Conservation (phyloP, 2,113 vertebrate species). For the Vombatus ursinus region DNA sequence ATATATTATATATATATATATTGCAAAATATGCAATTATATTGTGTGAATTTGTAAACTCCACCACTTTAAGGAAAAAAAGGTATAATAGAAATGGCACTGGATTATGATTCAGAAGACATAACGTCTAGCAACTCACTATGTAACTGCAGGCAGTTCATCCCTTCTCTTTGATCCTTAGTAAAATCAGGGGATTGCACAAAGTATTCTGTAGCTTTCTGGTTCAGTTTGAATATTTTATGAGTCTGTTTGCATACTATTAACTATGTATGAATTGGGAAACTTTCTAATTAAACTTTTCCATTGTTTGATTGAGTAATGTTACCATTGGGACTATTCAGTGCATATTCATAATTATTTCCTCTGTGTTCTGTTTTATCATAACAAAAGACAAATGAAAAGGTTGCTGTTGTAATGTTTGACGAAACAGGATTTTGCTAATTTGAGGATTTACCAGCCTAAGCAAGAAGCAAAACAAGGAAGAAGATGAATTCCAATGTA, state of each 20-base stretch:
- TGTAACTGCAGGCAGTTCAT: background rate
- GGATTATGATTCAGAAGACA: background rate
- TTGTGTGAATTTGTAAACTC: background rate
- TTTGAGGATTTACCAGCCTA: constrained; percentile 73
- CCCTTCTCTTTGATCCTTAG: background rate
- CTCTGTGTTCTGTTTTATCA: constrained; percentile 63
- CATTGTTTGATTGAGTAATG: constrained; percentile 66
- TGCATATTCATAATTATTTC: constrained; percentile 46
- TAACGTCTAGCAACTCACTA: background rate
- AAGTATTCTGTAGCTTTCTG: background rate
- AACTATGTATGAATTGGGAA: constrained; percentile 46
- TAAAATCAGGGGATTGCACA: background rate
- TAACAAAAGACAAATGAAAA: constrained; percentile 69
- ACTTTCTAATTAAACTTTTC: constrained; percentile 69
- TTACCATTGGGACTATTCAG: constrained; percentile 9
- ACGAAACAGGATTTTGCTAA: constrained; percentile 60
- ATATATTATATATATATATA: too few species aligned
- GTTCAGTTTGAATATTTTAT: background rate
- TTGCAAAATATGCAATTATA: background rate
- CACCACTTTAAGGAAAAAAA: background rate
- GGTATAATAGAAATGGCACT: background rate
- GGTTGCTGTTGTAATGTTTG: constrained; percentile 71
- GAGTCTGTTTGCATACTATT: too few species aligned
- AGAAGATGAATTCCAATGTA: constrained; percentile 60
- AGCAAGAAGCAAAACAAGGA: constrained; percentile 54